Evolutionary conservation across 2,113 vertebrate species (phyloP).

Genomic region (Periophthalmus modestus): DNA sequence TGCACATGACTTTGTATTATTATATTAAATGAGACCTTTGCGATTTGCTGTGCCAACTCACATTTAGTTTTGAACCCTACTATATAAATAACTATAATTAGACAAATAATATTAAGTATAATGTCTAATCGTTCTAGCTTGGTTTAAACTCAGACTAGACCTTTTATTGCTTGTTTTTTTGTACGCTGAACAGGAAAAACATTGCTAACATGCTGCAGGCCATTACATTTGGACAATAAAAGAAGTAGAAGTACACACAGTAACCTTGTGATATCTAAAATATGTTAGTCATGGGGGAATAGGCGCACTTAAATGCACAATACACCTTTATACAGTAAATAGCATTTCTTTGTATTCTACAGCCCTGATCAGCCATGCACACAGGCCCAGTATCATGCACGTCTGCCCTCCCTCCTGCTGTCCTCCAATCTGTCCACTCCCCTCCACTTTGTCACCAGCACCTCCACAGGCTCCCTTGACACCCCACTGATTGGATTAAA

Average conservation of each 20-base stretch:
- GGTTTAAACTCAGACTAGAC: not conserved
- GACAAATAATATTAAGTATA: not conserved
- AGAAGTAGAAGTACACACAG: not conserved
- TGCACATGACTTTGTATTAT: too few species aligned
- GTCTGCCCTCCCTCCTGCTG: constrained; percentile 43
- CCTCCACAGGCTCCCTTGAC: constrained; percentile 47
- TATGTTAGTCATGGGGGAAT: not conserved
- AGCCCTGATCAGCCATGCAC: constrained; percentile 13
- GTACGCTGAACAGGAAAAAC: not conserved
- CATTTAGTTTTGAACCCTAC: not conserved
- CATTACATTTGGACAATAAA: not conserved
- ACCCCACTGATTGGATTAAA: constrained; percentile 68
- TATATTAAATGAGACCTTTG: too few species aligned
- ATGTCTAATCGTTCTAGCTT: not conserved
- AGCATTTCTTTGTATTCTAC: not conserved
- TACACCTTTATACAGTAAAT: not conserved
- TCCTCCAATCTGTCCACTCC: constrained; percentile 59
- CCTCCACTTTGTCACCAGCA: constrained; percentile 56
- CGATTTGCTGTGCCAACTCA: not conserved
- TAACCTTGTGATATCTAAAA: not conserved
- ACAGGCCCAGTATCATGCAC: constrained; percentile 9
- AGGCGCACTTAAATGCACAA: not conserved
- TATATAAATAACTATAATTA: not conserved
- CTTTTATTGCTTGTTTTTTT: not conserved
- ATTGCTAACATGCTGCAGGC: not conserved